Evolutionary conservation across 2,113 vertebrate genomes (phyloP).

Genomic region (Bettongia penicillata): DNA sequence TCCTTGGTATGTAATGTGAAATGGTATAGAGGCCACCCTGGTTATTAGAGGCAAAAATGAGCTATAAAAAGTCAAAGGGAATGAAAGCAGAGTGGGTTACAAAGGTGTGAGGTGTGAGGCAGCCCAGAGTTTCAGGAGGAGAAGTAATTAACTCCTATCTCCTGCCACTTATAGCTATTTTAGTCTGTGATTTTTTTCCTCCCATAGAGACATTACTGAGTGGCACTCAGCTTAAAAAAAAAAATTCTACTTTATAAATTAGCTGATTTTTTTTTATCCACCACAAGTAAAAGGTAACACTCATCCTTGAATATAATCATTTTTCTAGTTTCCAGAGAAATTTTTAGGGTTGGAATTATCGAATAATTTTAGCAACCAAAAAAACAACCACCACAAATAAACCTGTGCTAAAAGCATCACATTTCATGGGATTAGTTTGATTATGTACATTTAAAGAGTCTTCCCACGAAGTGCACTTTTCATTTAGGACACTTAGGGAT

Average conservation of each 20-base stretch:
- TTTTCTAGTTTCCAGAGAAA: conserved; percentile 29
- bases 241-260: not conserved
- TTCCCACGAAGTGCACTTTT: not conserved
- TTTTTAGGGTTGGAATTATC: conserved; percentile 6
- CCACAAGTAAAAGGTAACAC: not conserved
- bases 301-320: conserved; percentile 3
- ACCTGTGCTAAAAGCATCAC: not conserved
- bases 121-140: not conserved
- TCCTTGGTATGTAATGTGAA: conserved; percentile 1
- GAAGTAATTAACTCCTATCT: not conserved
- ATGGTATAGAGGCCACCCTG: not conserved
- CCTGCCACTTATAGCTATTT: not conserved
- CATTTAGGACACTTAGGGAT: not conserved
- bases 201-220: not conserved
- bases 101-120: not conserved
- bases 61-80: not conserved
- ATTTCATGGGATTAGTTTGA: not conserved
- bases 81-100: accelerated
- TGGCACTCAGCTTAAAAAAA: conserved; percentile 10
- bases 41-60: not conserved
- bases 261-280: conserved; percentile 12
- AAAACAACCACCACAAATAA: not conserved
- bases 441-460: not conserved
- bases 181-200: not conserved
- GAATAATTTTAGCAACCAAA: not conserved